These are phyloP conservation scores for Leucophenga montana DNA, from an alignment of 2,888 invertebrate genomes.

Conservation along the genomic window DNA sequence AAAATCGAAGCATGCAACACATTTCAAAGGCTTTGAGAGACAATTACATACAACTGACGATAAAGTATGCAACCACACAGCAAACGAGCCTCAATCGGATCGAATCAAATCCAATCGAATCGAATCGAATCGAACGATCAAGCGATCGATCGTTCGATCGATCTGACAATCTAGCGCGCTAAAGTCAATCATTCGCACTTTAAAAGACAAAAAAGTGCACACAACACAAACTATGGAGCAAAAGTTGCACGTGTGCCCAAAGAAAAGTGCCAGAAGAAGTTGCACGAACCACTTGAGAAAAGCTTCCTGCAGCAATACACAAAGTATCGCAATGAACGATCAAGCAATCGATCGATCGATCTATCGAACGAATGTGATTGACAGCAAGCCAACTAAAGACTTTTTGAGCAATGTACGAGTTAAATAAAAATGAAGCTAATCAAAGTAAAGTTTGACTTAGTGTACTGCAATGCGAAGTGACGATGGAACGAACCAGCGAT, in stretches of 20 bases:
- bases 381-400: neutral
- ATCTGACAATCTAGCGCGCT: neutral
- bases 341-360: conserved; percentile 16
- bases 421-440: neutral
- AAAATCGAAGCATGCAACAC: conserved; percentile 13
- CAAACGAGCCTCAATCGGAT: neutral
- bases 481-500: too few species aligned
- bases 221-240: neutral
- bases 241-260: conserved; percentile 27
- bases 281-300: neutral
- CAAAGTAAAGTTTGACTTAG: too few species aligned
- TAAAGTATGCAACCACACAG: neutral
- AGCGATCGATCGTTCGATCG: conserved; percentile 9
- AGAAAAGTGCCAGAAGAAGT: conserved; percentile 5
- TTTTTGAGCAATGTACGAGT: neutral
- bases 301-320: too few species aligned
- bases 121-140: neutral
- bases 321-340: neutral
- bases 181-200: conserved; percentile 20
- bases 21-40: neutral
- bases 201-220: neutral
- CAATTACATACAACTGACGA: neutral
- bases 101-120: neutral
- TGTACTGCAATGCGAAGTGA: too few species aligned
- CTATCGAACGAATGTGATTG: neutral